Percentiles rank a stretch among this genome's conserved stretches.
Evolutionary conservation across 2,113 vertebrate species (phyloP).

Genomic region (Falcunculus frontatus): DNA sequence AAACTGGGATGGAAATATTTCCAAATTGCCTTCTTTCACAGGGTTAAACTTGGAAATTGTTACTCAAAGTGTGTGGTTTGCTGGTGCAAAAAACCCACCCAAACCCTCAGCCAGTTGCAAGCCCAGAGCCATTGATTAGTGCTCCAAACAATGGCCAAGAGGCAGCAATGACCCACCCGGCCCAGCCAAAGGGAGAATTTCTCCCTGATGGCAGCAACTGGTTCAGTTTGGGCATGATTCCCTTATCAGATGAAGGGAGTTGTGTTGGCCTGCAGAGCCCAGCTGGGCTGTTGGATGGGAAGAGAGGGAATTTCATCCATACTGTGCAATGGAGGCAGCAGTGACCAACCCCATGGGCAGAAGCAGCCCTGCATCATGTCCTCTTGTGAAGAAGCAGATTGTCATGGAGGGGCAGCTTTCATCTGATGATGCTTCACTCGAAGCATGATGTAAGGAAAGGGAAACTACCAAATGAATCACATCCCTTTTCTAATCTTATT

Average conservation of each 20-base stretch:
- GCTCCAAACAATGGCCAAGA: not conserved
- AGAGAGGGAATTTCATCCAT: not conserved
- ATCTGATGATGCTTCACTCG: not conserved
- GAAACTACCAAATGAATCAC: conserved; percentile 60
- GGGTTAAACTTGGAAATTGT: not conserved
- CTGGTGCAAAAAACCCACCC: not conserved
- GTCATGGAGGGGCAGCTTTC: not conserved
- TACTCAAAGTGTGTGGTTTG: not conserved
- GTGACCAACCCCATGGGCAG: not conserved
- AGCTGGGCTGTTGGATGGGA: not conserved
- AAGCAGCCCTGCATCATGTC: not conserved
- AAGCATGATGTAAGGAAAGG: not conserved
- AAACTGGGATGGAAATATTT: not conserved
- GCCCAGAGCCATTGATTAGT: not conserved
- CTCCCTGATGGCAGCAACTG: not conserved
- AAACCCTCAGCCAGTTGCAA: not conserved
- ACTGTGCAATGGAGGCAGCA: not conserved
- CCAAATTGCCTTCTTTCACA: not conserved
- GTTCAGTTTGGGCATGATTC: not conserved
- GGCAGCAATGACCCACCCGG: not conserved
- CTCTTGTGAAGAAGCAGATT: not conserved
- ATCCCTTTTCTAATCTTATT: conserved; percentile 59
- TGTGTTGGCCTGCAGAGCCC: not conserved
- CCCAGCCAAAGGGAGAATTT: not conserved
- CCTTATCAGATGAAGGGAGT: not conserved